A percentile compares a stretch with the other conserved stretches of the same genome.
These are phyloP conservation scores for Amphimedon queenslandica DNA, from an alignment of 37 sponge, comb jelly and placozoan genomes.

Conservation along the genomic window DNA sequence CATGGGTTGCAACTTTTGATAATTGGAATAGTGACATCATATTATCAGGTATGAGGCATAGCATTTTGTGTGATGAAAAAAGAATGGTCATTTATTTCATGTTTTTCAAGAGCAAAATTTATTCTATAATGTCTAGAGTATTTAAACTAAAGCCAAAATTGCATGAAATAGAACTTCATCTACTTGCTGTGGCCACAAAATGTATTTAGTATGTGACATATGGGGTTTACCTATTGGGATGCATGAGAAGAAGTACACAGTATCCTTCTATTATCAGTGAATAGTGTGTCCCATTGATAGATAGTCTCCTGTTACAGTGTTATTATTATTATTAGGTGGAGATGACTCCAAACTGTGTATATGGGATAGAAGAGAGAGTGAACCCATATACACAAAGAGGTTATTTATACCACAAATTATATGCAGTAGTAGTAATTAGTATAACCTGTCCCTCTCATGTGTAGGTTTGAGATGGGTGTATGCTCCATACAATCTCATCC, in stretches of 20 bases:
- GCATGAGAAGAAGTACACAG: too few species aligned
- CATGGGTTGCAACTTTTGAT: slow-evolving; percentile 73
- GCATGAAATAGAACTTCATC: too few species aligned
- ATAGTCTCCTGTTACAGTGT: too few species aligned
- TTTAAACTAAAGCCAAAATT: background rate
- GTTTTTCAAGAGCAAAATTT: background rate
- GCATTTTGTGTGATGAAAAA: background rate
- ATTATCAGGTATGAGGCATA: slow-evolving; percentile 50
- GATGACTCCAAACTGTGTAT: slow-evolving; percentile 55
- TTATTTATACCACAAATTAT: background rate
- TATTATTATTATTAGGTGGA: slow-evolving; percentile 22
- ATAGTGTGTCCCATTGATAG: too few species aligned
- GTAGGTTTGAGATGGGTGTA: slow-evolving; percentile 85
- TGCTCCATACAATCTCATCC: slow-evolving; percentile 75
- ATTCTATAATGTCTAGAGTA: too few species aligned
- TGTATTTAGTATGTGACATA: too few species aligned
- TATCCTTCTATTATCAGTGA: too few species aligned
- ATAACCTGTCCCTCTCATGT: background rate
- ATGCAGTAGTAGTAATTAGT: too few species aligned
- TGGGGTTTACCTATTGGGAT: too few species aligned
- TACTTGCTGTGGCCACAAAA: too few species aligned
- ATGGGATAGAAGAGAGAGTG: slow-evolving; percentile 40
- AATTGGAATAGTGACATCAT: slow-evolving; percentile 20
- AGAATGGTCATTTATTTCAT: too few species aligned
- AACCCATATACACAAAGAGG: background rate